phyloP scores from a whole-genome alignment of 2,888 invertebrate genomes.

The Alitta virens region DNA sequence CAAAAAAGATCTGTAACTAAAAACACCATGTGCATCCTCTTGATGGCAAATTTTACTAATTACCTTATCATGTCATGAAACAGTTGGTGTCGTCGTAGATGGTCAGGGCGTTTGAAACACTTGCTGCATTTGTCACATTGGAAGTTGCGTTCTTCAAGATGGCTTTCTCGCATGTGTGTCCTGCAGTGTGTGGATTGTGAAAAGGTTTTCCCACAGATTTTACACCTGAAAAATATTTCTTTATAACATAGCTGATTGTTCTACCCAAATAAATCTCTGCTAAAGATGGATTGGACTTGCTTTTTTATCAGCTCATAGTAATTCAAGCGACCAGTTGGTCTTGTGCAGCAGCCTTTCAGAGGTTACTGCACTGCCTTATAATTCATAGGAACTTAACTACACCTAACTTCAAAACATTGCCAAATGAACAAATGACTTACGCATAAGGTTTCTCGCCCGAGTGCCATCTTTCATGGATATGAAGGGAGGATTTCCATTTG shows the following conservation, averaged over 20 bases:
- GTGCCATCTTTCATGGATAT: background rate
- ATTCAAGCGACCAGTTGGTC: too few species aligned
- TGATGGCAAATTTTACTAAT: too few species aligned
- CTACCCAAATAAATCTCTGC: too few species aligned
- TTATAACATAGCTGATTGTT: too few species aligned
- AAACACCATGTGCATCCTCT: too few species aligned
- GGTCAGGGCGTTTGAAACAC: background rate
- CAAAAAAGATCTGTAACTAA: too few species aligned
- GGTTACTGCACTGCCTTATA: too few species aligned
- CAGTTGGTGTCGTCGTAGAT: background rate
- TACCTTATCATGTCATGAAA: background rate
- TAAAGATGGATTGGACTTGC: too few species aligned
- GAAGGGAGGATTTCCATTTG: background rate
- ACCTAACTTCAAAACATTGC: too few species aligned
- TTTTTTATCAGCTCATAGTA: too few species aligned
- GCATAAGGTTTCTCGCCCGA: background rate
- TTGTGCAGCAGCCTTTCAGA: too few species aligned
- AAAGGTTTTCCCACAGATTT: background rate
- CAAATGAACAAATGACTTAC: background rate
- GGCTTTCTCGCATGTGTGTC: background rate
- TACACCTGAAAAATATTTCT: background rate
- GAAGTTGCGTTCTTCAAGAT: background rate
- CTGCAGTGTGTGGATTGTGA: background rate
- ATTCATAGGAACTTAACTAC: too few species aligned
- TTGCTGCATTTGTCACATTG: background rate